phyloP scores from a whole-genome alignment of 2,113 vertebrate genomes.

The Salminus brasiliensis region DNA sequence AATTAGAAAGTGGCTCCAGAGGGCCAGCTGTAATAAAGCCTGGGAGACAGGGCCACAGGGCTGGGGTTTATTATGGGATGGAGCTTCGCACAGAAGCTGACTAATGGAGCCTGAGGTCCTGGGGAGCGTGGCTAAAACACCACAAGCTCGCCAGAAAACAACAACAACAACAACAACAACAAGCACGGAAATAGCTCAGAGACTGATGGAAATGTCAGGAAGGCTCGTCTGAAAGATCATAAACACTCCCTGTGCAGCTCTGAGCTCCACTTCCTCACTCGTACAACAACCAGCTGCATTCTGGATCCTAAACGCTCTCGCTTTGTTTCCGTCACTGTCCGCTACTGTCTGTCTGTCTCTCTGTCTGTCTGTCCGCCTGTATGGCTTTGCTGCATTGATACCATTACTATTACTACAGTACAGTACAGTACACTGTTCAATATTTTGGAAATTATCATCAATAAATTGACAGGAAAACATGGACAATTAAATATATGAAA shows the following conservation, averaged over 20 bases:
- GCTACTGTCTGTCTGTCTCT: no score
- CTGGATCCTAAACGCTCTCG: neutral
- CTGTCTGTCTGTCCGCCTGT: no score
- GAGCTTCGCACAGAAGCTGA: slow-evolving; percentile 44
- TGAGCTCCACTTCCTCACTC: slow-evolving; percentile 3
- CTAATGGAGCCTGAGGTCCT: slow-evolving; percentile 50
- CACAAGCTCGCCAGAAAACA: slow-evolving; percentile 25
- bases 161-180: slow-evolving; percentile 25
- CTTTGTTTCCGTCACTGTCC: neutral
- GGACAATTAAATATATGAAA: no score
- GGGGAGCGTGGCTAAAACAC: slow-evolving; percentile 30
- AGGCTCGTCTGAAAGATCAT: slow-evolving; percentile 17
- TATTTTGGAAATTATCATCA: no score
- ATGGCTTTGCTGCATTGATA: no score
- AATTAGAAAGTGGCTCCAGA: slow-evolving; percentile 50
- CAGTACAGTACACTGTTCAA: no score
- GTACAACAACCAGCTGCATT: neutral
- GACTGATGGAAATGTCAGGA: slow-evolving; percentile 48
- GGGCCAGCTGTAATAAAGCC: slow-evolving; percentile 48
- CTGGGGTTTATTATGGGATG: slow-evolving; percentile 51
- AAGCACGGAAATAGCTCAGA: slow-evolving; percentile 40
- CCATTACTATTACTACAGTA: no score
- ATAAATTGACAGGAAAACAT: no score
- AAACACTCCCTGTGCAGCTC: neutral
- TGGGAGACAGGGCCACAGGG: slow-evolving; percentile 21